Evolutionary conservation across 2,113 vertebrate species (phyloP).

Genomic region (Silurus meridionalis): DNA sequence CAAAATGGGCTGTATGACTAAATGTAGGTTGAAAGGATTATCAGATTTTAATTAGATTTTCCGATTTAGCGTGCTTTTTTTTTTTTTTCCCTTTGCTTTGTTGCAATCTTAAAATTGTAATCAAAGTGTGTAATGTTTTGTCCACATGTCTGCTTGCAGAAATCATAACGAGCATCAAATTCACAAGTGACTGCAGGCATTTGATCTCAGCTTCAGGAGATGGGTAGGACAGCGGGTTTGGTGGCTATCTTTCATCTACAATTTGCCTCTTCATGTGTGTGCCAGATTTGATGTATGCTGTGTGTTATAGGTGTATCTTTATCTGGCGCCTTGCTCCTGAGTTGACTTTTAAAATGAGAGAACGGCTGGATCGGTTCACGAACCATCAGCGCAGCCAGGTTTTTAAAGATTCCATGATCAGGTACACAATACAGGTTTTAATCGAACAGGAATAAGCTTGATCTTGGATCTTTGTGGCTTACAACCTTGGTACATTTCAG

Average conservation of each 20-base stretch:
- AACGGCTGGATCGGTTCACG: constrained; percentile 80
- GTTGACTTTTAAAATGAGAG: constrained; percentile 90
- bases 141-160: constrained; percentile 71
- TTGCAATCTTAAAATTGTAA: neutral
- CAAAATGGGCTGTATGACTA: neutral
- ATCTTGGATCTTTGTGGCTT: neutral
- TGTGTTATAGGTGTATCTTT: constrained; percentile 85
- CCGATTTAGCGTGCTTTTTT: neutral
- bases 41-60: neutral
- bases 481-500: neutral
- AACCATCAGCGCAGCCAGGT: constrained; percentile 67
- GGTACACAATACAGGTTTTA: constrained; percentile 58
- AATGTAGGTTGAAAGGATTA: neutral
- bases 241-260: neutral
- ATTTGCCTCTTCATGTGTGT: neutral
- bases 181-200: constrained; percentile 93
- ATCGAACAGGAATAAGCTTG: neutral
- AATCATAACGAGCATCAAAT: constrained; percentile 93
- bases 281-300: neutral
- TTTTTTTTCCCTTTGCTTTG: neutral
- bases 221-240: constrained; percentile 75
- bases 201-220: constrained; percentile 96
- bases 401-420: constrained; percentile 66
- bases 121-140: neutral
- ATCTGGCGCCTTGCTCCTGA: constrained; percentile 95